Evolutionary conservation across 1,140 invertebrate genomes (phyloP), one percentile per base, ranked within the genome.

Genomic region (Sycophila sp.): DNA sequence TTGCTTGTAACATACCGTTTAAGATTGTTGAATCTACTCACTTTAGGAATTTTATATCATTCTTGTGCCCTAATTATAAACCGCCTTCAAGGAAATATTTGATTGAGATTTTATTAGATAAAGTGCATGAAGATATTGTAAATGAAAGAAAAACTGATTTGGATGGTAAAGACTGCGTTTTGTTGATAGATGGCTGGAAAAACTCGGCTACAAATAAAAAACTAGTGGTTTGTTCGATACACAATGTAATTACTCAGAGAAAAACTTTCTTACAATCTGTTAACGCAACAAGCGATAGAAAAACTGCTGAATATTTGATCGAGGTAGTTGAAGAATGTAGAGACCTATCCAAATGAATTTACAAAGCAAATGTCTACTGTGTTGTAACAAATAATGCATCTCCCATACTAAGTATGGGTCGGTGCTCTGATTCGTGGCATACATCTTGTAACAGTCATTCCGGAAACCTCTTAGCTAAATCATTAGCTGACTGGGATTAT

Each of bases 341-440:
- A 34, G 38, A 13, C 4, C 30, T 65, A 17, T 49, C 69, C 8
- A 47, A 59, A 71, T 38, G 65, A n/a, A 49, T 26, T 17, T 74
- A 45, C 28, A 74, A 74, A 34, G 34, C 40, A n/a, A 59, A 62
- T 40, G 62, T 73, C 8, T 69, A 73, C 55, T 60, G 40, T 11
- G 66, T 69, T 2, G 51, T 69, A n/a, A 42, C 62, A 19, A 68
- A 71, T 26, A 64, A 74, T 59, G 65, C 69, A 19, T 67, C 69
- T 17, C 36, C 42, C 17, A 74, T 74, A 49, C 59, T 62, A 17
- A 2, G 8, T 11, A 74, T 71, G 69, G 69, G 73, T 34, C 38
- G 38, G 58, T 19, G 30, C 8, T 36, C 38, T 26, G 10, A 74
- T 8, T 40, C 69, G 6, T 74, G 65, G 65, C 65, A 74, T 19